phyloP scores from a whole-genome alignment of 2,113 vertebrate genomes.

The Myxocyprinus asiaticus region DNA sequence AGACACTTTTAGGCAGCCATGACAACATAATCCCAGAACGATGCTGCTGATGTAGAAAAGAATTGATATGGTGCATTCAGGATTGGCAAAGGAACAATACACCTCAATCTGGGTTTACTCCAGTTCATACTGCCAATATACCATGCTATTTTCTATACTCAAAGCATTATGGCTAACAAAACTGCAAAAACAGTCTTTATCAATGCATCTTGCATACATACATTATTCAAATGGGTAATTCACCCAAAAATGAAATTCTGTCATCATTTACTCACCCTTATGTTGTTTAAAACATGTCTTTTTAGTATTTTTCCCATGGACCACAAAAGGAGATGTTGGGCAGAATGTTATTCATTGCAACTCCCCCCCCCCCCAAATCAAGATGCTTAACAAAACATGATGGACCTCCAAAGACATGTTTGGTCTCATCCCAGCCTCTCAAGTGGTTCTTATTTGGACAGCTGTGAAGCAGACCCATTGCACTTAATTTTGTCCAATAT shows the following conservation, averaged over 20 bases:
- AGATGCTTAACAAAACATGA: no score
- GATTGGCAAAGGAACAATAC: neutral
- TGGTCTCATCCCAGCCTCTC: neutral
- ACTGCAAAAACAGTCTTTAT: no score
- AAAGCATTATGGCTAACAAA: neutral
- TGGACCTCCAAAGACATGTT: no score
- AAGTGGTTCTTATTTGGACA: constrained; percentile 44
- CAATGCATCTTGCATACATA: no score
- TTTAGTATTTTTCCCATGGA: no score
- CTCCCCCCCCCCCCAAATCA: no score
- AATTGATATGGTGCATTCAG: neutral
- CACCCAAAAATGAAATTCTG: no score
- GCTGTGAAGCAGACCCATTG: constrained; percentile 41
- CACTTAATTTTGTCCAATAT: neutral
- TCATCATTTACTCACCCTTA: no score
- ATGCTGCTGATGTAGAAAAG: neutral
- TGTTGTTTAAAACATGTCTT: no score
- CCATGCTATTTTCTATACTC: neutral
- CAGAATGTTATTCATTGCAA: no score
- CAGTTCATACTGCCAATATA: neutral
- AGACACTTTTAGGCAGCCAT: constrained; percentile 30
- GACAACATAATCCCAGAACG: constrained; percentile 27
- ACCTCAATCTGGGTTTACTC: constrained; percentile 1
- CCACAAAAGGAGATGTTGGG: no score
- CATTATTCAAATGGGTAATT: no score